Evolutionary conservation across 2,888 invertebrate genomes (phyloP).

Genomic region (Isotomurus palustris): DNA sequence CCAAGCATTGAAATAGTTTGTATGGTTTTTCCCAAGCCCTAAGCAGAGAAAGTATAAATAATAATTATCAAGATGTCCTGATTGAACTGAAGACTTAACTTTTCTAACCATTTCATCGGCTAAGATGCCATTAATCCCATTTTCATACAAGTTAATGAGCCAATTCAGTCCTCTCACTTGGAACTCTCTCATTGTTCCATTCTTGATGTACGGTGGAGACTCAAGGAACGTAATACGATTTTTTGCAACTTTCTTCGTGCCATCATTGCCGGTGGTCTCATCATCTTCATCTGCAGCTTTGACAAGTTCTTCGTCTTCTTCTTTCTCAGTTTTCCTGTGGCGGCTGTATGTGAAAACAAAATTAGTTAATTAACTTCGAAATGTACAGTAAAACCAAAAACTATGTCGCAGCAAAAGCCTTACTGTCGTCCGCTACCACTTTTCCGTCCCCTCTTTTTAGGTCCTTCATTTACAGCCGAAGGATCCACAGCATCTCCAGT

Average conservation of each 20-base stretch:
- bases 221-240: neutral
- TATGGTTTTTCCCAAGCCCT: conserved; percentile 66
- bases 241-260: neutral
- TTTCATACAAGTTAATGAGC: conserved; percentile 57
- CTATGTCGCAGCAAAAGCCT: too few relatives aligned
- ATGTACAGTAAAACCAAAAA: too few relatives aligned
- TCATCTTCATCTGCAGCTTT: too few relatives aligned
- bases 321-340: conserved; percentile 1
- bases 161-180: conserved; percentile 59
- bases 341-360: too few relatives aligned
- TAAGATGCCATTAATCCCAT: conserved; percentile 62
- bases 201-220: conserved; percentile 48
- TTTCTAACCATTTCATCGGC: conserved; percentile 70
- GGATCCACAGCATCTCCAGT: neutral
- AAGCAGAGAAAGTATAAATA: too few relatives aligned
- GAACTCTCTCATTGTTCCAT: conserved; percentile 55
- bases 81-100: too few relatives aligned
- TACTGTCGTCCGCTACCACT: too few relatives aligned
- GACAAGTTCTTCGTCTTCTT: conserved; percentile 9
- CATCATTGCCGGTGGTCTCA: neutral
- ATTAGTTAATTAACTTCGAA: too few relatives aligned
- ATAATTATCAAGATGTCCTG: too few relatives aligned
- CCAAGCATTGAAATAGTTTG: conserved; percentile 57
- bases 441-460: too few relatives aligned
- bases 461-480: neutral